Conservation (phyloP, 2,888 invertebrate genomes). For the Gymnosoma rotundatum region DNA sequence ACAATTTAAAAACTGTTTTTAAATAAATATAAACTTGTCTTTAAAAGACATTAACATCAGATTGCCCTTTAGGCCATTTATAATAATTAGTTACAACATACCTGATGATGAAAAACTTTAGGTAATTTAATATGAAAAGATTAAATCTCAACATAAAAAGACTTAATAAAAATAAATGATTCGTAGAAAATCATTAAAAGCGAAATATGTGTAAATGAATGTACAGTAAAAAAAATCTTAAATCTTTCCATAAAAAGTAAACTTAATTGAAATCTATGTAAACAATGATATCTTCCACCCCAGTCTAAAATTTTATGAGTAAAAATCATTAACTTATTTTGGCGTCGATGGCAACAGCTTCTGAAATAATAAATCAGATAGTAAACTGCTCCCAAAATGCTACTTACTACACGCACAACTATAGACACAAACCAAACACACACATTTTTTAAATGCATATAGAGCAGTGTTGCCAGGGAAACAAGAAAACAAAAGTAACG, state of each 20-base stretch:
- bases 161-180: constrained; percentile 29
- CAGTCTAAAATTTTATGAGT: constrained; percentile 19
- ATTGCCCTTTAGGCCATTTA: constrained; percentile 16
- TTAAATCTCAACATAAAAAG: constrained; percentile 24
- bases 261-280: constrained; percentile 28
- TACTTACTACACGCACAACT: neutral
- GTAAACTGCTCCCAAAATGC: neutral
- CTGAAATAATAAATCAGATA: neutral
- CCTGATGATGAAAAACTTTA: constrained; percentile 1
- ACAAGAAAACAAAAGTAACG: no score
- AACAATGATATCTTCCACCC: neutral
- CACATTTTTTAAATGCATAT: neutral
- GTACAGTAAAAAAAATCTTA: neutral
- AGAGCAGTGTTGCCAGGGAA: no score
- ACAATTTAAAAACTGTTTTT: neutral
- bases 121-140: constrained; percentile 19
- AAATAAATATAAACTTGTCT: constrained; percentile 13
- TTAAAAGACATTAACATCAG: neutral
- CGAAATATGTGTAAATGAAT: neutral
- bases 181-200: constrained; percentile 18
- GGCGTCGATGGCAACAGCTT: neutral
- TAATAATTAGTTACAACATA: constrained; percentile 34
- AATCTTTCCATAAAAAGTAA: constrained; percentile 6
- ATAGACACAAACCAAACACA: neutral
- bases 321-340: constrained; percentile 8